phyloP scores from a whole-genome alignment of 1,140 invertebrate species.

The Antheraea mylitta region DNA sequence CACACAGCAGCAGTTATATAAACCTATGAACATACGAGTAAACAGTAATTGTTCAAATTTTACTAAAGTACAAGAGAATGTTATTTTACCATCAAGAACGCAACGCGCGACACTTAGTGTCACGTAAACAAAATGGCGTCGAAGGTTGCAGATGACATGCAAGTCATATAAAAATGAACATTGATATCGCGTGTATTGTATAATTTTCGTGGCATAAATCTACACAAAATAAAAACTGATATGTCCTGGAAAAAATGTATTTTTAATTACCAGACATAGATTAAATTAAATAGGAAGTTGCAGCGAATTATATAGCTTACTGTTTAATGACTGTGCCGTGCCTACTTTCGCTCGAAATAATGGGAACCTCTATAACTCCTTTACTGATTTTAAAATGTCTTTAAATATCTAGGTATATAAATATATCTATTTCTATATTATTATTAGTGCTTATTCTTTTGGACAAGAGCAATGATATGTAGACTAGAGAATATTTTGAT shows the following conservation, averaged over 20 bases:
- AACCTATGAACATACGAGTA: no score
- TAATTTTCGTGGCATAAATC: slow-evolving; percentile 12
- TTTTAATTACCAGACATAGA: background rate
- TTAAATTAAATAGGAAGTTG: background rate
- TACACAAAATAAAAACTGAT: slow-evolving; percentile 5
- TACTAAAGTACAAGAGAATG: background rate
- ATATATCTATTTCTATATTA: no score
- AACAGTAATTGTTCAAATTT: background rate
- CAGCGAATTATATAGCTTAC: background rate
- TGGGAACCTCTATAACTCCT: no score
- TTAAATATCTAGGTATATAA: no score
- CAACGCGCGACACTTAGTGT: slow-evolving; percentile 14
- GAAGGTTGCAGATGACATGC: slow-evolving; percentile 36
- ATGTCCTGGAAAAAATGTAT: background rate
- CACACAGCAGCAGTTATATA: no score
- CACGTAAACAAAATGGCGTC: slow-evolving; percentile 29
- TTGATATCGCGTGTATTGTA: slow-evolving; percentile 23
- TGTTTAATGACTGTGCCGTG: no score
- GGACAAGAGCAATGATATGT: no score
- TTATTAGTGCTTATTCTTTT: no score
- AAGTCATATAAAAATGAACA: slow-evolving; percentile 17
- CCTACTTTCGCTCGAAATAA: no score
- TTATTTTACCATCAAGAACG: slow-evolving; percentile 9
- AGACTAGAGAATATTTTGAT: no score
- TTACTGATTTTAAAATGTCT: no score